Evolutionary conservation across 2,888 invertebrate species (phyloP), one percentile per base, ranked within the genome.

Genomic region (Cephus runcator): DNA sequence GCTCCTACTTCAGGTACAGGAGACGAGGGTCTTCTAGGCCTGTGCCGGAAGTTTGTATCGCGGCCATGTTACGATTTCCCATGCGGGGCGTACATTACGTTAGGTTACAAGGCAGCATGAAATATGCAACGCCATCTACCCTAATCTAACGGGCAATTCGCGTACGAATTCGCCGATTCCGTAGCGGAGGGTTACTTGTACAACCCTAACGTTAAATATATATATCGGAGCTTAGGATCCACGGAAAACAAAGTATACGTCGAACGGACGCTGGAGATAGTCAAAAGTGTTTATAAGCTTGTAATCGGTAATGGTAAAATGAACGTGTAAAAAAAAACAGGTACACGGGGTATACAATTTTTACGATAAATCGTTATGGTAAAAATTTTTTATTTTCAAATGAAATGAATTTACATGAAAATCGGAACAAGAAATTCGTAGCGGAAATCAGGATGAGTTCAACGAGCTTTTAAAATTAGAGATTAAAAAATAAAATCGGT

Each of bases 21-120:
- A 56, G 56, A 56, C 56, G 56, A 56, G 56, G 56, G 56, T 56
- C 56, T 56, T 56, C 56, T 56, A 56, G 56, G 56, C 56, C 56
- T 56, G 23, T 9, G 23, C 56, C 56, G 56, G 56, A 56, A 56
- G 56, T 56, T 56, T 31, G 79, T 82, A 81, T 79, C 77, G 80
- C 75, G 79, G 85, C 84, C 85, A 83, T 84, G 87, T 88, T 88
- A 87, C 87, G 87, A 90, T 90, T 90, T 90, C 89, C 90, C 90
- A 88, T 88, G 90, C 86, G 90, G 84, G 88, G 85, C 84, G 87
- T 90, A 87, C 86, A 86, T 89, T 88, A 87, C 86, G 87, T 87
- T 87, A 84, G 82, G 81, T 83, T 81, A 85, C 84, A 81, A 85
- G 82, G 86, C 84, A 82, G 87, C 88, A 89, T 90, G 89, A 89